Conservation (phyloP, 64 coral and sea anemone species). For the Montipora sp. region DNA sequence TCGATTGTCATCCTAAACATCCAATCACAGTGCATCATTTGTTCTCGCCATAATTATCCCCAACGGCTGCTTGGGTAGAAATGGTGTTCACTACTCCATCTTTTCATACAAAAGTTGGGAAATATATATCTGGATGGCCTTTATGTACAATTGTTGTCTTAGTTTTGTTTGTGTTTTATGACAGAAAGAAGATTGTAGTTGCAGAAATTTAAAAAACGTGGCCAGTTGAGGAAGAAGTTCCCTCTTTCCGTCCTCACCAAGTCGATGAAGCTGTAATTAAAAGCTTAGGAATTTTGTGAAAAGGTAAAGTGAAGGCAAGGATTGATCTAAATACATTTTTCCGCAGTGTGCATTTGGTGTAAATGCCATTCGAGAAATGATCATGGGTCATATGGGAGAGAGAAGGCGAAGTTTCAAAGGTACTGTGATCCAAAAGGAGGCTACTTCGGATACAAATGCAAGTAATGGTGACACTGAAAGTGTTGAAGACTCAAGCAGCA, state of each 20-base stretch:
- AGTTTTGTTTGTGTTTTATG: constrained; percentile 10
- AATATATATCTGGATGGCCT: not conserved
- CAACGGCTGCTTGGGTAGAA: not conserved
- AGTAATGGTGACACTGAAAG: constrained; percentile 6
- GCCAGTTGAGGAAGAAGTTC: constrained; percentile 14
- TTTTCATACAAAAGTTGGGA: constrained; percentile 2
- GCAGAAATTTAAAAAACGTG: constrained; percentile 4
- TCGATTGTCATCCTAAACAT: not conserved
- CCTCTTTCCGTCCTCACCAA: not conserved
- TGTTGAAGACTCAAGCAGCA: constrained; percentile 2
- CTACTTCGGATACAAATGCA: not conserved
- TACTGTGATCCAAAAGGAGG: not conserved
- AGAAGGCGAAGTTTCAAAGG: not conserved
- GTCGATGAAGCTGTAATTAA: not conserved
- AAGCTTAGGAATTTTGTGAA: constrained; percentile 7
- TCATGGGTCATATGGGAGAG: not conserved
- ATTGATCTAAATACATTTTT: not conserved
- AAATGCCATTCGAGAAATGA: constrained; percentile 27
- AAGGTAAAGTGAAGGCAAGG: constrained; percentile 21
- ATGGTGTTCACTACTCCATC: not conserved
- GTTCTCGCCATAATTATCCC: not conserved
- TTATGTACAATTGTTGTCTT: not conserved
- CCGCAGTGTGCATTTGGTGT: constrained; percentile 13
- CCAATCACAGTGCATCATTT: not conserved
- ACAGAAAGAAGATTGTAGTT: constrained; percentile 29